phyloP scores from a whole-genome alignment of 2,888 invertebrate genomes.

The Shargacucullia verbasci region DNA sequence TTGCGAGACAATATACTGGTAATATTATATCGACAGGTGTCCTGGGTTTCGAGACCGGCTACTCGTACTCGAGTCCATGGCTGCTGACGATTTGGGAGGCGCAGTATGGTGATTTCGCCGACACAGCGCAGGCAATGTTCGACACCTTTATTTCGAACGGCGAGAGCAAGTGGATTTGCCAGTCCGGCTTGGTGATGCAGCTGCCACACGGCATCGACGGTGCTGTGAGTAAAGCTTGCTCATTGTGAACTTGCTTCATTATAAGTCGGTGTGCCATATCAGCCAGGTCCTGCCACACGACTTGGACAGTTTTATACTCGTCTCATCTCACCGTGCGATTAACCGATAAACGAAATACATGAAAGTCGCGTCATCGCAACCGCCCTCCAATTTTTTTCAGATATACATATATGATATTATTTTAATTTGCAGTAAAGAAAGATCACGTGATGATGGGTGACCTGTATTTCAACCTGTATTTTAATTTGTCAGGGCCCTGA shows the following conservation, averaged over 20 bases:
- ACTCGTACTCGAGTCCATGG: slow-evolving; percentile 93
- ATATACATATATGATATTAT: no score
- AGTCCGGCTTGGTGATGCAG: slow-evolving; percentile 93
- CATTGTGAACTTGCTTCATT: no score
- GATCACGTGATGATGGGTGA: no score
- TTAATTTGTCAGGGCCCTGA: slow-evolving; percentile 89
- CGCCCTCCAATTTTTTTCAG: no score
- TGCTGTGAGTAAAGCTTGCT: slow-evolving; percentile 74
- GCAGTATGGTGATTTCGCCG: slow-evolving; percentile 96
- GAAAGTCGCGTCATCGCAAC: no score
- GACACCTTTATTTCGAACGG: slow-evolving; percentile 91
- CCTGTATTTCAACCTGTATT: no score
- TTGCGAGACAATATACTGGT: background rate
- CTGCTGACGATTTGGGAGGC: slow-evolving; percentile 94
- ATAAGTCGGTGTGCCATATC: no score
- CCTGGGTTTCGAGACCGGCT: slow-evolving; percentile 94
- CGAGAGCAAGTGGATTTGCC: slow-evolving; percentile 95
- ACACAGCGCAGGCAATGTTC: slow-evolving; percentile 91
- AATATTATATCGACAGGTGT: slow-evolving; percentile 64
- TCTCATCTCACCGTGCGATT: no score
- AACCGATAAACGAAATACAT: no score
- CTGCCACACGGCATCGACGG: slow-evolving; percentile 96
- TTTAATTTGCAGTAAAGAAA: no score
- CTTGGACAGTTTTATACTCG: no score
- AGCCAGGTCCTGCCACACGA: no score